Base-by-base conservation (phyloP, 1,140 invertebrate genomes). In the Harpegnathos saltator region DNA sequence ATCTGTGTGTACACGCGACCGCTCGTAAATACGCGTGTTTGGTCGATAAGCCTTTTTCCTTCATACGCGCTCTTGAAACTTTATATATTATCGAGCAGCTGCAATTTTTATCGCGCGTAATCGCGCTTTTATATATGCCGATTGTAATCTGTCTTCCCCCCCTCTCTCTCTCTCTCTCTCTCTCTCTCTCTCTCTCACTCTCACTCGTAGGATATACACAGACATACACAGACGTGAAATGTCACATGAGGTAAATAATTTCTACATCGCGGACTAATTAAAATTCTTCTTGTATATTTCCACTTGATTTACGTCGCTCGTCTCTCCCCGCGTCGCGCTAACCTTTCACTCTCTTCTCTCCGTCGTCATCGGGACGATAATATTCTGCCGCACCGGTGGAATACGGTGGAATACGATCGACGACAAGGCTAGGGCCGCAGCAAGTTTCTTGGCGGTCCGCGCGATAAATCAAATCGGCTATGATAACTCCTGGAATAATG, bases 401-500 rank as follows among this genome's bases (percentile, higher is more conserved):
- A 82, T 66, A 77, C 22, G 33, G 33, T 17, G 38, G 68, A 66
- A 82, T 66, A 77, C 83, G 86, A 78, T 86, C 48, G 68, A 78
- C 65, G 84, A 81, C 29, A 58, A 58, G 54, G 26, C 26, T 81
- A 62, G 62, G 52, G 66, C 22, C 62, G 59, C 75, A 63, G 73
- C 66, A 83, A 75, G 62, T 89, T 83, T 85, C 80, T 75, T 71
- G 68, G 48, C 62, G n/a, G 26, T 68, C 17, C 29, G 29, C 11
- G 56, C 85, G 84, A 91, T 92, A 91, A 91, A 91, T 92, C 89
- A 92, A 91, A 92, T 77, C 73, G 75, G 69, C 86, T 59, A 83
- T 87, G 89, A 91, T 92, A 91, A 90, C 87, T 90, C 87, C 81
- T 85, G 82, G 87, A 89, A 92, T 91, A 91, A 89, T 88, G 86